Evolutionary conservation across 2,797 vertebrate species (phyloP).

Genomic region (Euphonia xanthogaster): DNA sequence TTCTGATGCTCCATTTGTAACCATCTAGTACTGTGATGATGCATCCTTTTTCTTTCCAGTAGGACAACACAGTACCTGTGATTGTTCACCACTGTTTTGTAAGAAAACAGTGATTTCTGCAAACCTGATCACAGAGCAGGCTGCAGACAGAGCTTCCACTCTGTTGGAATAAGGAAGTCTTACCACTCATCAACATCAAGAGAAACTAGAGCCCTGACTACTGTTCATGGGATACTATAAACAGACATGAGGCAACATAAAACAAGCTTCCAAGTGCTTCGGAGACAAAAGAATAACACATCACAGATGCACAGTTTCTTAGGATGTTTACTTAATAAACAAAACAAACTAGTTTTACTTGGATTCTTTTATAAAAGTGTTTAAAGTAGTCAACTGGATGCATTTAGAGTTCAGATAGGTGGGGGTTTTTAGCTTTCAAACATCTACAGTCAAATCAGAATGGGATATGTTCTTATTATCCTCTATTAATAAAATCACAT

Average conservation of each 20-base stretch:
- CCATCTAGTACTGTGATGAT: neutral
- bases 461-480: neutral
- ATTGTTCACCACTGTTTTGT: neutral
- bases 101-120: neutral
- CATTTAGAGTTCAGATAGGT: neutral
- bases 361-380: neutral
- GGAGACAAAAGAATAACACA: neutral
- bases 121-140: neutral
- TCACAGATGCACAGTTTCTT: neutral
- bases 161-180: neutral
- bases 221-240: neutral
- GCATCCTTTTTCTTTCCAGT: neutral
- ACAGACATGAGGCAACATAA: neutral
- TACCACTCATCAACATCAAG: neutral
- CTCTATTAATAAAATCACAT: neutral
- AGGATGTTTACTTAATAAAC: conserved; percentile 17
- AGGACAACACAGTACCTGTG: neutral
- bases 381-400: neutral
- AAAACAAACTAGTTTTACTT: conserved; percentile 15
- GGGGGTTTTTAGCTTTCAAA: neutral
- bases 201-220: neutral
- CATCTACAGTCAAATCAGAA: neutral
- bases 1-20: neutral
- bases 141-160: neutral
- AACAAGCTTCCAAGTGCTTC: neutral